Evolutionary conservation across 64 coral and sea anemone species (phyloP), one percentile per base, ranked within the genome.

Genomic region (Porites australiensis): DNA sequence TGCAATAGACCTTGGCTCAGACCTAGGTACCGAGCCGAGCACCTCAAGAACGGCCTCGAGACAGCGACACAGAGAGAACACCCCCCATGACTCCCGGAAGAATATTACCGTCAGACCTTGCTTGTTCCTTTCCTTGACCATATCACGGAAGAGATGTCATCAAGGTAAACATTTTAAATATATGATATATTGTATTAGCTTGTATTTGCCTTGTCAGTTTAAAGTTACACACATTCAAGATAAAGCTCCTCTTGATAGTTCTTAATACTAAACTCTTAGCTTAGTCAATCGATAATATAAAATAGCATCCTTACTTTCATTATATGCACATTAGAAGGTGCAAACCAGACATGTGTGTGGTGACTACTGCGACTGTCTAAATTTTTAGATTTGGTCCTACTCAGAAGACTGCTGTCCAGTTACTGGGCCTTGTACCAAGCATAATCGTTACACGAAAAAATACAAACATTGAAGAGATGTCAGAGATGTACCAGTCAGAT

Each of bases 71-170:
- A 52, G 71, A 63, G 68, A 82, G 82, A 92, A 92, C 67, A 74
- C 72, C 82, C 82, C 90, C 75, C 79, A 74, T 85, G 90, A 85
- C 79, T 73, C 80, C 46, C 90, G 19, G 80, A 86, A 46, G 92
- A 94, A 73, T 94, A 88, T 47, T 82, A 88, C 55, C 65, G 73
- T 58, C 67, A 44, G 10, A 80, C 67, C 67, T 22, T 93, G 60
- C 64, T 86, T 72, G 50, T 88, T 79, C 92, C 66, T 68, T 87
- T 93, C 62, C 62, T 93, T 72, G 75, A 90, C 68, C 68, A 95
- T 58, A 79, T 91, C 50, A 86, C 74, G 2, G 10, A 55, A 55
- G 10, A 55, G 53, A 55, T 55, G 53, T 55, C 53, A 55, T 55
- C 53, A 2, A 7, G 53, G 53, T 55, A 55, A 55, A 75, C 68